Conservation (phyloP, 2,113 vertebrate genomes). For the Platichthys flesus region DNA sequence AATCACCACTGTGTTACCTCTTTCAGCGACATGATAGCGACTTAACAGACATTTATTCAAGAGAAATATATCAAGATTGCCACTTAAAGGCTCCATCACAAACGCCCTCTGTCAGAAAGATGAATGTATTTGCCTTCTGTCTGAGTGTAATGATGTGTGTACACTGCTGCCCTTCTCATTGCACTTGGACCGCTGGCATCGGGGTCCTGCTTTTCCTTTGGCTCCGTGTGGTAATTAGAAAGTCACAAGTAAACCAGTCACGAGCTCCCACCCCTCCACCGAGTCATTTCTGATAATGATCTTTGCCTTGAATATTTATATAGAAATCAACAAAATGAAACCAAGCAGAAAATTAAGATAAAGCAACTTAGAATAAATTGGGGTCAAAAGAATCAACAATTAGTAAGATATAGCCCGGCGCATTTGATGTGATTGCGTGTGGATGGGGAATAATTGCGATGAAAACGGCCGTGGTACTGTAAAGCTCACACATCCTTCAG, state of each 20-base stretch:
- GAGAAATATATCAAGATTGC: slow-evolving; percentile 19
- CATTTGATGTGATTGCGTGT: slow-evolving; percentile 85
- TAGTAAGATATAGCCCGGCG: slow-evolving; percentile 96
- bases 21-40: not conserved
- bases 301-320: slow-evolving; percentile 90
- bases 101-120: slow-evolving; percentile 71
- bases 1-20: not conserved
- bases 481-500: slow-evolving; percentile 16
- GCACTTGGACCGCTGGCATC: slow-evolving; percentile 72
- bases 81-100: slow-evolving; percentile 57
- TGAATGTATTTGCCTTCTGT: slow-evolving; percentile 74
- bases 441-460: slow-evolving; percentile 79
- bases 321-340: slow-evolving; percentile 99
- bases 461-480: slow-evolving; percentile 59
- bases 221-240: slow-evolving; percentile 75
- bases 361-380: slow-evolving; percentile 98
- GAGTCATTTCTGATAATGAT: slow-evolving; percentile 95
- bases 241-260: slow-evolving; percentile 49
- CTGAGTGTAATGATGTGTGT: slow-evolving; percentile 81
- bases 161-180: slow-evolving; percentile 74
- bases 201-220: slow-evolving; percentile 72
- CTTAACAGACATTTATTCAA: not conserved
- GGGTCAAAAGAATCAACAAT: slow-evolving; percentile 97
- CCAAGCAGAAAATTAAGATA: slow-evolving; percentile 99
- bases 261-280: slow-evolving; percentile 63